Evolutionary conservation across 2,113 vertebrate genomes (phyloP).

Genomic region (Herpetotheres cachinnans): DNA sequence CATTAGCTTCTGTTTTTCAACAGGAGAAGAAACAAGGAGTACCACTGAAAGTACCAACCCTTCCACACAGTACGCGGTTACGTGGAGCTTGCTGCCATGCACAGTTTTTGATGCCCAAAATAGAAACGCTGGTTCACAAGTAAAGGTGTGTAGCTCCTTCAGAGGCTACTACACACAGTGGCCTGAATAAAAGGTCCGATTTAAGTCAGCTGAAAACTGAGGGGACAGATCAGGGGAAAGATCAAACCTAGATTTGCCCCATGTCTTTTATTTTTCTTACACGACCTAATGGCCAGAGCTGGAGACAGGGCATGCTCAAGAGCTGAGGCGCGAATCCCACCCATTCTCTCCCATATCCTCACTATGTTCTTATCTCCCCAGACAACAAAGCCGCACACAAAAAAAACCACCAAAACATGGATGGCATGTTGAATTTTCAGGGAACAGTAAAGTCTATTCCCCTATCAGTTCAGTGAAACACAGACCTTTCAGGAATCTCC

Average conservation of each 20-base stretch:
- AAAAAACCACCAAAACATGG: neutral
- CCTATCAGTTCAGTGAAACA: neutral
- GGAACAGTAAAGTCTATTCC: neutral
- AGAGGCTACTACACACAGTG: neutral
- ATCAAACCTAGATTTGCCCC: neutral
- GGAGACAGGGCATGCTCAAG: neutral
- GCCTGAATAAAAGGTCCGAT: neutral
- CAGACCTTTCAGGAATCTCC: neutral
- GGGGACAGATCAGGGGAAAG: neutral
- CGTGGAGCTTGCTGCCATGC: fast-evolving
- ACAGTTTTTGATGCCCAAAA: neutral
- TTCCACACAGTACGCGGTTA: neutral
- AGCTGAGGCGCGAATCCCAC: neutral
- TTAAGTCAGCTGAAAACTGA: neutral
- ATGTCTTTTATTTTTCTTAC: neutral
- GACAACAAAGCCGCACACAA: neutral
- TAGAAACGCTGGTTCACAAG: neutral
- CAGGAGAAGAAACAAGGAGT: neutral
- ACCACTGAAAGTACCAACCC: neutral
- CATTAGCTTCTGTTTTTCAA: neutral
- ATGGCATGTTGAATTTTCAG: neutral
- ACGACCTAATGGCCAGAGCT: neutral
- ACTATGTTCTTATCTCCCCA: neutral
- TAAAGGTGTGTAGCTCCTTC: neutral
- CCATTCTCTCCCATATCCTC: neutral